Base-by-base conservation (phyloP, 2,113 vertebrate genomes). In the Percopsis transmontana region DNA sequence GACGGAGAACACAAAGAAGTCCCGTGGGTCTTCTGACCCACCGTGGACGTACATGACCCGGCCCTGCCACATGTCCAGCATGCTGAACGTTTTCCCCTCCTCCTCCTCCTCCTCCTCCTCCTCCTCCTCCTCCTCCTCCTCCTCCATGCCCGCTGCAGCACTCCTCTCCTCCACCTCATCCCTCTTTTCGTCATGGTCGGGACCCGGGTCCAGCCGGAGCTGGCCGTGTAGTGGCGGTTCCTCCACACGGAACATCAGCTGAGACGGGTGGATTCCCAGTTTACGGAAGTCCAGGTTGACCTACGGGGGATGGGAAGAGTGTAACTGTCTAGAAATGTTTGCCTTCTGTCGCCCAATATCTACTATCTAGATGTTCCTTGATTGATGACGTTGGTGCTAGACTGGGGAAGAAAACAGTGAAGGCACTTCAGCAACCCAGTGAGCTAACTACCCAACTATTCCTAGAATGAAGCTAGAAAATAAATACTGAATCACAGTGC, bases 1-100 rank as follows among this genome's bases (percentile, higher is more conserved):
- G 67, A 96, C 42, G 0, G 89, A 93, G 85, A 96, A 96, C 70
- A 83, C 92, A 76, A 98, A 97, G 83, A 86, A 89, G 85, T 96
- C 94, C 0, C 47, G 80, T 44, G 76, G 66, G 62, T 87, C 87
- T 67, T 98, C 95, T 40, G 95, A 95, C 39, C 94, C 94, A 41
- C 93, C 86, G 55, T 96, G 96, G 67, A 94, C 51, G 15, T 96
- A 98, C 19, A 92, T 88, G 56, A 97, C 81, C 54, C 90, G 89
- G 2, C 87, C 91, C 71, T 91, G 91, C 91, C 80, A 87, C 13
- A 97, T 71, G 5, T 97, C 95, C 56, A 93, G 83, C 83, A 95
- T 42, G 39, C 90, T 94, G 79, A 99, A 98, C 2, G 61, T 87
- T 48, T 79, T 76, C 19, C 92, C 79, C 0, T 81, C 78, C 19